Percentiles rank a stretch among this genome's conserved stretches.
These are phyloP conservation scores for Leptatherina wallacei DNA, from an alignment of 2,797 vertebrate genomes.

Conservation along the genomic window DNA sequence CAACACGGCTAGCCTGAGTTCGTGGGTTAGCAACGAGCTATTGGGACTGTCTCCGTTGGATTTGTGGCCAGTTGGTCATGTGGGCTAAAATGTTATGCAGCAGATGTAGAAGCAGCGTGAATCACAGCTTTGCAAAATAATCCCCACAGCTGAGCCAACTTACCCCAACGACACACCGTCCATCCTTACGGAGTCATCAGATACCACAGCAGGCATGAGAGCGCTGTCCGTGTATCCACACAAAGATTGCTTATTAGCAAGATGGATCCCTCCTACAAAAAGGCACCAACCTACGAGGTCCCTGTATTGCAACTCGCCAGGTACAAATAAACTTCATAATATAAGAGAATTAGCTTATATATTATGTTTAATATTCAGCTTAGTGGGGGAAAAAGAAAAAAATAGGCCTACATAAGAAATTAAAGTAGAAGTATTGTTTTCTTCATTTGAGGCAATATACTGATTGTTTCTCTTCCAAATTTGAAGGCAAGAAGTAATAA, in stretches of 20 bases:
- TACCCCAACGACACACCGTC: slow-evolving; percentile 78
- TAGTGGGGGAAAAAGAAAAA: no score
- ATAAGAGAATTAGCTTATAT: not conserved
- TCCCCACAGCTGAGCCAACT: slow-evolving; percentile 49
- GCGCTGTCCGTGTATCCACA: slow-evolving; percentile 19
- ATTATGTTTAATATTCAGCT: no score
- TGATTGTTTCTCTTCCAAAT: no score
- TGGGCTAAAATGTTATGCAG: slow-evolving; percentile 4
- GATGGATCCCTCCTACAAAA: slow-evolving; percentile 25
- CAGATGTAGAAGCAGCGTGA: slow-evolving; percentile 32
- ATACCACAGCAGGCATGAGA: slow-evolving; percentile 59
- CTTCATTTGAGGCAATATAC: no score
- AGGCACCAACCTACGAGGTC: not conserved
- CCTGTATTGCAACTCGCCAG: not conserved
- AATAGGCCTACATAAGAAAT: no score
- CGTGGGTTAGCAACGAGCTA: not conserved
- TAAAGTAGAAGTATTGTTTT: no score
- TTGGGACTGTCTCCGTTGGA: not conserved
- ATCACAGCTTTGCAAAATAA: slow-evolving; percentile 38
- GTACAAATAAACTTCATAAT: not conserved
- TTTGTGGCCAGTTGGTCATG: slow-evolving; percentile 12
- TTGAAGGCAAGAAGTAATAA: no score
- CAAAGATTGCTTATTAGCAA: slow-evolving; percentile 23
- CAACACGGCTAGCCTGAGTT: slow-evolving; percentile 47
- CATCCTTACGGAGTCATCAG: slow-evolving; percentile 69